These are phyloP conservation scores for Octomys mimax DNA, from an alignment of 2,797 vertebrate genomes.

Conservation along the genomic window DNA sequence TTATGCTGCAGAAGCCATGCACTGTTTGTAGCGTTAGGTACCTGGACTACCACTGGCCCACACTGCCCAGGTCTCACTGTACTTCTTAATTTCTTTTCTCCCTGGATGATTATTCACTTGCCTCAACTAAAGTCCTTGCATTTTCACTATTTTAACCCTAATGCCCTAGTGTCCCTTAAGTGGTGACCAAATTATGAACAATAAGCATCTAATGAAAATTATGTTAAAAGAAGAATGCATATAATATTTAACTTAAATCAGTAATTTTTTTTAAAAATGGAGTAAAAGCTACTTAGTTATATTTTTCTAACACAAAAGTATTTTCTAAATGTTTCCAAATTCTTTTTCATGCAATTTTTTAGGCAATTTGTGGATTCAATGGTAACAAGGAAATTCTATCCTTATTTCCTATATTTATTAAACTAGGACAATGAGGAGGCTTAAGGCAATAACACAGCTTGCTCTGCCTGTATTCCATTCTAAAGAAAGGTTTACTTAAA, in stretches of 20 bases:
- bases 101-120: neutral
- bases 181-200: neutral
- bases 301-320: neutral
- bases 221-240: neutral
- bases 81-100: neutral
- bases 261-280: neutral
- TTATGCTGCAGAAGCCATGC: too few relatives aligned
- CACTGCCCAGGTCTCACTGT: neutral
- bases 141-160: neutral
- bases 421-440: neutral
- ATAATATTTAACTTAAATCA: neutral
- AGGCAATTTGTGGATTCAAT: neutral
- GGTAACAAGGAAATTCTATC: neutral
- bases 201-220: neutral
- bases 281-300: neutral
- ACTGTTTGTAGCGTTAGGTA: neutral
- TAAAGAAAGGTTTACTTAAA: neutral
- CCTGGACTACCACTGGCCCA: too few relatives aligned
- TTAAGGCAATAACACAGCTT: neutral
- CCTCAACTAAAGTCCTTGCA: neutral
- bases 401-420: conserved; percentile 4
- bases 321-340: neutral
- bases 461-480: neutral
- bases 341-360: neutral
- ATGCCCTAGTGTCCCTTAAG: neutral